These are phyloP conservation scores for Pheosia tremula DNA, from an alignment of 2,888 invertebrate species.

Conservation along the genomic window DNA sequence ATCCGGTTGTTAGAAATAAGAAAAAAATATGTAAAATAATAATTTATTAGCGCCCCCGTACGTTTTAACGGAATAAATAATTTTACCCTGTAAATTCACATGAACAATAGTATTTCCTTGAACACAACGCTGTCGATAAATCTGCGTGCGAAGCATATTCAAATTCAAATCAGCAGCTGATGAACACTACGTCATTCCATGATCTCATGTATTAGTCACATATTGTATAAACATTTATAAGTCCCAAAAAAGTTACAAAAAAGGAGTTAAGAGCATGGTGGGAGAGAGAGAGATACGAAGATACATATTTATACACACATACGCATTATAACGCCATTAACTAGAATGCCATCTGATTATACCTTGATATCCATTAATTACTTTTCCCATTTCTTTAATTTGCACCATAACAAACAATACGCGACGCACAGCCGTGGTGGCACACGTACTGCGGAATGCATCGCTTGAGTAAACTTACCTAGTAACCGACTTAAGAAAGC, in stretches of 20 bases:
- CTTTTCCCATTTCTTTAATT: slow-evolving; percentile 5
- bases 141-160: no score
- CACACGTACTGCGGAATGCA: slow-evolving; percentile 39
- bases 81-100: no score
- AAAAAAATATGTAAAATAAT: no score
- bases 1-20: no score
- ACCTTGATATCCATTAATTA: slow-evolving; percentile 6
- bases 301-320: not conserved
- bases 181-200: no score
- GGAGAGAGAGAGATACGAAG: not conserved
- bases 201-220: not conserved
- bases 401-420: slow-evolving; percentile 6
- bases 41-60: no score
- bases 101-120: no score
- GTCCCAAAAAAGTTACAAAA: not conserved
- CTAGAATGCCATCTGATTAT: not conserved
- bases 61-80: no score
- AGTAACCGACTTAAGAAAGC: slow-evolving; percentile 37
- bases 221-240: not conserved
- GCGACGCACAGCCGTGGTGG: slow-evolving; percentile 27
- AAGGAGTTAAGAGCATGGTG: not conserved
- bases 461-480: slow-evolving; percentile 38
- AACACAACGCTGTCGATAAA: no score
- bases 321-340: not conserved
- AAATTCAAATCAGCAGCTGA: no score